These are phyloP conservation scores for Parazoanthus atlanticus DNA, from an alignment of 92 coral and sea anemone species.

Conservation along the genomic window DNA sequence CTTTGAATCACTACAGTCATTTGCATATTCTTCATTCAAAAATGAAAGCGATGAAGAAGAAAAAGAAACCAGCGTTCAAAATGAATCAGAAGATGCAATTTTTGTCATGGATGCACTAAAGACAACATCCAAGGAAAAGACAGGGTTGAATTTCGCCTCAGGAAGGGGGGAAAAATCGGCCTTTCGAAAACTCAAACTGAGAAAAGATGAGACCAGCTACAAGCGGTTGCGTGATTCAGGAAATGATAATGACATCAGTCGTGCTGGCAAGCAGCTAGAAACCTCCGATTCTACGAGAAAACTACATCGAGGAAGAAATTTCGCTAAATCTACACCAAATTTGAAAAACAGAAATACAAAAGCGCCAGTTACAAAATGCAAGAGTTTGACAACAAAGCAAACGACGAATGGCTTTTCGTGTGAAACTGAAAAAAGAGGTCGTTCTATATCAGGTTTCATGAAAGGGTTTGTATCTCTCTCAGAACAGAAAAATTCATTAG, in stretches of 20 bases:
- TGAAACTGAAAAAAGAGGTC: background rate
- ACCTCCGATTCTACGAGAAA: background rate
- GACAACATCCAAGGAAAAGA: conserved; percentile 6
- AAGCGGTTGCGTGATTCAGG: background rate
- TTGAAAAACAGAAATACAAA: background rate
- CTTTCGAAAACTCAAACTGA: background rate
- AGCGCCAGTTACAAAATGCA: background rate
- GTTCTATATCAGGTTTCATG: background rate
- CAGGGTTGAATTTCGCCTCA: background rate
- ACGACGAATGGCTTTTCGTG: background rate
- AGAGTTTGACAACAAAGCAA: background rate
- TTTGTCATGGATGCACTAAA: background rate
- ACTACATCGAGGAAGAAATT: background rate
- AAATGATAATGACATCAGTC: background rate
- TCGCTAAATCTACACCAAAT: background rate
- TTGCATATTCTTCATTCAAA: conserved; percentile 1
- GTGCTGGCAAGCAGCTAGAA: background rate
- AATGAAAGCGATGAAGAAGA: conserved; percentile 1
- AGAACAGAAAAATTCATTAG: background rate
- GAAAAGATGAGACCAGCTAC: background rate
- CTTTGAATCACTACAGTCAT: background rate
- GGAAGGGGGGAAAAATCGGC: background rate
- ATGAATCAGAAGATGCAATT: background rate
- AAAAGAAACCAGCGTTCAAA: background rate
- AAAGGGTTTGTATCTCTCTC: background rate